Conservation (phyloP, 2,888 invertebrate species). For the Campoplex capitator region DNA sequence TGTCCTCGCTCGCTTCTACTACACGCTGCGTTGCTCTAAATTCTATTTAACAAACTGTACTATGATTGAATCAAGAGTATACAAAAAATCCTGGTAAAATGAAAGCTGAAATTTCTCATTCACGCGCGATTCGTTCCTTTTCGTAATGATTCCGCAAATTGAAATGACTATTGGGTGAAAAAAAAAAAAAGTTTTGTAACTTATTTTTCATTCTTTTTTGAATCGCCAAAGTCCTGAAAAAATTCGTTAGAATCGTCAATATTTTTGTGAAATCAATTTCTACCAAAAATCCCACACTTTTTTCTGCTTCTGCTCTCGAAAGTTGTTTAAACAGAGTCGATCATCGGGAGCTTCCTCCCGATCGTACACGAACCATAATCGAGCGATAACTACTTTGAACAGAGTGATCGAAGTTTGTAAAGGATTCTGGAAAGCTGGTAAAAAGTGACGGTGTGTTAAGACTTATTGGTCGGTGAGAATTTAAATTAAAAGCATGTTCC, state of each 20-base stretch:
- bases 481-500: neutral
- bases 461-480: neutral
- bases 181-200: no score
- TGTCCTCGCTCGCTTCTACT: neutral
- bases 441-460: neutral
- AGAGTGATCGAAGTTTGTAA: neutral
- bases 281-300: neutral
- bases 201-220: no score
- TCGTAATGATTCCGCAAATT: neutral
- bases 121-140: neutral
- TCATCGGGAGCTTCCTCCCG: neutral
- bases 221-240: neutral
- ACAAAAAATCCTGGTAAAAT: neutral
- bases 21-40: neutral
- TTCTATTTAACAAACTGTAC: neutral
- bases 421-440: neutral
- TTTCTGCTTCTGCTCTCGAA: neutral
- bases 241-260: neutral
- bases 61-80: neutral
- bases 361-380: neutral
- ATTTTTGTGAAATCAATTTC: neutral
- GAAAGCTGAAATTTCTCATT: neutral
- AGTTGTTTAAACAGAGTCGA: neutral
- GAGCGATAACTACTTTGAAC: neutral
- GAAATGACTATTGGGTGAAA: neutral